A percentile compares a stretch with the other conserved stretches of the same genome.
Evolutionary conservation across 2,888 invertebrate genomes (phyloP).

Genomic region (Papilio protenor): DNA sequence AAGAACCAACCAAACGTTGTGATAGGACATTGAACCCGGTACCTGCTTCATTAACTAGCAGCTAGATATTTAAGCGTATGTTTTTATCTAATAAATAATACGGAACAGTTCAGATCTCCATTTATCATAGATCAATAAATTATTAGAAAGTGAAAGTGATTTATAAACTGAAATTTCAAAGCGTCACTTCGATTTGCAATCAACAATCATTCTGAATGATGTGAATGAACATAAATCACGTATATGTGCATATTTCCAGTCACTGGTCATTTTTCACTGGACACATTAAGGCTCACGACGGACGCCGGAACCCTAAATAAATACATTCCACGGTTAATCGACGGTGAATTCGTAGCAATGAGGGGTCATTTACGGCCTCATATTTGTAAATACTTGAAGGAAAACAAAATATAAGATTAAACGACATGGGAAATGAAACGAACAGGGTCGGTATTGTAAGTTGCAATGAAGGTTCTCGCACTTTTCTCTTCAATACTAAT

Average conservation of each 20-base stretch:
- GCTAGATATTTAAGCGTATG: neutral
- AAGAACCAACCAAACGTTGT: no score
- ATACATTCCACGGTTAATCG: slow-evolving; percentile 78
- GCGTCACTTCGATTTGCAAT: slow-evolving; percentile 15
- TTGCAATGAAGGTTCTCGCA: no score
- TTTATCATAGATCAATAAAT: neutral
- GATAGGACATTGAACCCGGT: neutral
- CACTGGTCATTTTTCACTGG: slow-evolving; percentile 67
- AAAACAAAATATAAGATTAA: slow-evolving; percentile 51
- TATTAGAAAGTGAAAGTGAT: neutral
- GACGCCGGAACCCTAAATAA: slow-evolving; percentile 74
- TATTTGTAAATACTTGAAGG: slow-evolving; percentile 61
- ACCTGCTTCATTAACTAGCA: neutral
- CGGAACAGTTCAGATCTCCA: neutral
- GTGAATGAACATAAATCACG: slow-evolving; percentile 35
- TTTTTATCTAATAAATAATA: neutral
- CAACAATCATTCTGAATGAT: slow-evolving; percentile 13
- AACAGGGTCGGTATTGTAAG: neutral
- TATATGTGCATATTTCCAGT: slow-evolving; percentile 48
- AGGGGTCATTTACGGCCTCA: slow-evolving; percentile 56
- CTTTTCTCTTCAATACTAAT: no score
- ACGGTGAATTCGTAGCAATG: slow-evolving; percentile 71
- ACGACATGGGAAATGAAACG: neutral
- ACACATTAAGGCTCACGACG: slow-evolving; percentile 66
- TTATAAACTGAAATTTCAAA: slow-evolving; percentile 1